Percentiles rank a stretch among this genome's conserved stretches.
phyloP scores from a whole-genome alignment of 2,113 vertebrate genomes.

The Pomatorhinus ruficollis region DNA sequence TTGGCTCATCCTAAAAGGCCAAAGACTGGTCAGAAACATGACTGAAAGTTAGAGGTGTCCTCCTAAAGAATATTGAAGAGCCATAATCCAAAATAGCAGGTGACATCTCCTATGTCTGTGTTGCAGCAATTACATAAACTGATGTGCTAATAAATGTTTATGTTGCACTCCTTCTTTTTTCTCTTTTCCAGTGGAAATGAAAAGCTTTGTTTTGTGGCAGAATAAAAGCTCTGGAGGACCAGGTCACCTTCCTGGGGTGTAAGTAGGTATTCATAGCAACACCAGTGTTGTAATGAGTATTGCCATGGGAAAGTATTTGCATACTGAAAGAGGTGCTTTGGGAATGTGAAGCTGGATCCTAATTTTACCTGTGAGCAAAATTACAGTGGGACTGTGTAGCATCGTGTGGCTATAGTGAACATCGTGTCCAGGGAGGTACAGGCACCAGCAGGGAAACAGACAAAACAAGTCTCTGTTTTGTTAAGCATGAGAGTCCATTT shows the following conservation, averaged over 20 bases:
- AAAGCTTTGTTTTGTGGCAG: neutral
- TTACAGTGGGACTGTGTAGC: neutral
- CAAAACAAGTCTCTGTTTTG: no score
- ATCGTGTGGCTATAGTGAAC: no score
- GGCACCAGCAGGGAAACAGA: no score
- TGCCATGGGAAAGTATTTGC: neutral
- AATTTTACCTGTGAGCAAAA: neutral
- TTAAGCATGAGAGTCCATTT: no score
- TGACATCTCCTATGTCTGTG: neutral
- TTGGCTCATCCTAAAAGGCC: neutral
- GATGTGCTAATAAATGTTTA: neutral
- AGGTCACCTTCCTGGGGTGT: neutral
- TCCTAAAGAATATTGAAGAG: neutral
- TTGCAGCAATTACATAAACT: neutral
- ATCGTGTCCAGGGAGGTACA: no score
- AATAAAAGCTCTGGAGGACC: neutral
- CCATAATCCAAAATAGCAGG: neutral
- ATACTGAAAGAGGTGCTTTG: neutral
- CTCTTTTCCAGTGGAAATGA: fast-evolving
- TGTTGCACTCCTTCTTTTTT: neutral
- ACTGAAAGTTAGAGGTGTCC: neutral
- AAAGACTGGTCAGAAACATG: neutral
- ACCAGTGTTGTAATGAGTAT: neutral
- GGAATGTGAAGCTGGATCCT: neutral
- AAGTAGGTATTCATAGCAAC: neutral